phyloP scores from a whole-genome alignment of 2,113 vertebrate genomes.

The Oxygymnocypris stewartii region DNA sequence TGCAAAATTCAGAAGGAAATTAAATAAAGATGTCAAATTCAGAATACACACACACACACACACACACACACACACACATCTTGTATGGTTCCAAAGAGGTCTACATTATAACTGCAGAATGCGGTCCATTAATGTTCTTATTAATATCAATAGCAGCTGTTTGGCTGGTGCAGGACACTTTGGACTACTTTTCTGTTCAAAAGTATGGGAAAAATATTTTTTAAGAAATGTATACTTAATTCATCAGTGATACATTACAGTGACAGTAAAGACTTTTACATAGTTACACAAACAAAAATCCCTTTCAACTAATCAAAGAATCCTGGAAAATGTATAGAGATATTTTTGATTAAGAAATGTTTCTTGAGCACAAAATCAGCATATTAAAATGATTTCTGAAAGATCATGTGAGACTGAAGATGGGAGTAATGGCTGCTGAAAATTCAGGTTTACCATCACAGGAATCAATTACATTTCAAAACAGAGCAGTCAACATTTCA shows the following conservation, averaged over 20 bases:
- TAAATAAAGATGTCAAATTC: neutral
- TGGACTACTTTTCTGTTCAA: neutral
- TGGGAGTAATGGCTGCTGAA: neutral
- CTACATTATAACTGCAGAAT: neutral
- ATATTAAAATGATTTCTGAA: no score
- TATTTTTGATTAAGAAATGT: no score
- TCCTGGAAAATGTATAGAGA: neutral
- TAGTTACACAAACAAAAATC: neutral
- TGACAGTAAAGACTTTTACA: neutral
- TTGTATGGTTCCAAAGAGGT: neutral
- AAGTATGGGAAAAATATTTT: neutral
- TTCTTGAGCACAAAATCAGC: no score
- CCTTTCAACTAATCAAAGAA: neutral
- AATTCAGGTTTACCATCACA: neutral
- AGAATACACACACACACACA: no score
- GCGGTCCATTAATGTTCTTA: neutral
- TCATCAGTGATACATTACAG: neutral
- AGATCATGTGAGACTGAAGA: no score
- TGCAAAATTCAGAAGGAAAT: neutral
- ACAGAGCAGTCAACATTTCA: no score
- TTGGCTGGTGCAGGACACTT: neutral
- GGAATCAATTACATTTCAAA: neutral
- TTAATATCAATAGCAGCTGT: neutral
- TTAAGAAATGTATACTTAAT: neutral
- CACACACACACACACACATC: neutral